Conservation (phyloP, 2,888 invertebrate genomes). For the Drosophila longiperda region DNA sequence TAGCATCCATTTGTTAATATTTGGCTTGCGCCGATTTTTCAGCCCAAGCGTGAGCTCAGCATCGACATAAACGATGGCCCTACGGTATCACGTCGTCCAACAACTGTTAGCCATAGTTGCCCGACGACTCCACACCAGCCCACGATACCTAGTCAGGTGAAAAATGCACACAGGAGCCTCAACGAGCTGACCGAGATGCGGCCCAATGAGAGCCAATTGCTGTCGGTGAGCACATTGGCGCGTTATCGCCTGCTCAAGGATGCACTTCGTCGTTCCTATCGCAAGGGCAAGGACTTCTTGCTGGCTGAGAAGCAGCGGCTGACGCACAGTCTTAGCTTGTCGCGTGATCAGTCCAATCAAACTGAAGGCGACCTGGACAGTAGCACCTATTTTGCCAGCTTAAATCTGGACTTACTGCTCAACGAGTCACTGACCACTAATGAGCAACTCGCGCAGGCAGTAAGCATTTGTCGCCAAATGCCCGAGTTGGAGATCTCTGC, state of each 20-base stretch:
- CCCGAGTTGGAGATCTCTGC: constrained; percentile 85
- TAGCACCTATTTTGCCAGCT: constrained; percentile 59
- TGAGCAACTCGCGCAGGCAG: constrained; percentile 85
- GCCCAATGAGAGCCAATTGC: constrained; percentile 47
- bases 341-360: constrained; percentile 65
- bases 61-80: constrained; percentile 59
- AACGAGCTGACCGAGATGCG: constrained; percentile 55
- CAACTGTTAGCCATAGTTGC: constrained; percentile 64
- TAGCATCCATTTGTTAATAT: constrained; percentile 35
- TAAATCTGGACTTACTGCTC: constrained; percentile 76
- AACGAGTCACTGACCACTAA: constrained; percentile 69
- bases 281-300: constrained; percentile 80
- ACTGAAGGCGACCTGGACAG: constrained; percentile 62
- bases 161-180: constrained; percentile 50
- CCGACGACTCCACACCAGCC: constrained; percentile 69
- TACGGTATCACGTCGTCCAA: constrained; percentile 21
- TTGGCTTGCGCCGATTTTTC: constrained; percentile 59
- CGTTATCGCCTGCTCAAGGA: constrained; percentile 80
- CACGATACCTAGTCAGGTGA: constrained; percentile 7
- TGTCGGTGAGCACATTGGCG: constrained; percentile 70
- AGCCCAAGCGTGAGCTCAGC: constrained; percentile 55
- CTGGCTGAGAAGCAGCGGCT: constrained; percentile 75
- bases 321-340: constrained; percentile 66
- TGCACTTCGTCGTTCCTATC: constrained; percentile 82
- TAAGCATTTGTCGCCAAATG: constrained; percentile 85